phyloP scores from a whole-genome alignment of 2,888 invertebrate genomes.

The Pocota personata region DNA sequence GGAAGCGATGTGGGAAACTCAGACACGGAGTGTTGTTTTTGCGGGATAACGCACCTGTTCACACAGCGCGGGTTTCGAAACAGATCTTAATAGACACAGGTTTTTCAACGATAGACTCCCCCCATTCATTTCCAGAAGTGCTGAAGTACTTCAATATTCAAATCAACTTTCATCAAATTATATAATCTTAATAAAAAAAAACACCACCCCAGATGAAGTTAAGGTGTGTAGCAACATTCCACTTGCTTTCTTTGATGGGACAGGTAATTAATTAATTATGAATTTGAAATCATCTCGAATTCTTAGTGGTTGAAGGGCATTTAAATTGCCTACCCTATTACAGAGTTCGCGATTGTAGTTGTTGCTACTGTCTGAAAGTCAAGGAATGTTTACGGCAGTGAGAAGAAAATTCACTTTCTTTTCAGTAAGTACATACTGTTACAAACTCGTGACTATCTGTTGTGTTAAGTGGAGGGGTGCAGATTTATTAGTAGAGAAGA shows the following conservation, averaged over 20 bases:
- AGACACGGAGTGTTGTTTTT: no score
- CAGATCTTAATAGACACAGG: no score
- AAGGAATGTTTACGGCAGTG: background rate
- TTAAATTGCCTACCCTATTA: background rate
- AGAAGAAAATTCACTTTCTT: background rate
- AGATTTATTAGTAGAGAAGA: no score
- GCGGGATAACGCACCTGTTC: no score
- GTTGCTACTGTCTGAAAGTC: background rate
- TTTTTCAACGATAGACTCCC: no score
- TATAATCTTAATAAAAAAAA: background rate
- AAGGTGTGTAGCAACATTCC: no score
- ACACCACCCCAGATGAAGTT: no score
- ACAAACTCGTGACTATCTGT: background rate
- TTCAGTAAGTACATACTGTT: background rate
- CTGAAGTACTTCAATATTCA: background rate
- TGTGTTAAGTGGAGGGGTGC: background rate
- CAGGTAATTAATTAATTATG: conserved; percentile 27
- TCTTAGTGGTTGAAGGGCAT: background rate
- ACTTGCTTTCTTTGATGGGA: background rate
- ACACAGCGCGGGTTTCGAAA: no score
- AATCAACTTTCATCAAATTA: background rate
- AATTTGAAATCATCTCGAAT: conserved; percentile 2
- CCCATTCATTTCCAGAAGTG: no score
- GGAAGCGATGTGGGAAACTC: no score
- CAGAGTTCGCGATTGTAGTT: background rate